Percentiles rank a stretch among this genome's conserved stretches.
Evolutionary conservation across 2,113 vertebrate species (phyloP).

Genomic region (Suncus etruscus): DNA sequence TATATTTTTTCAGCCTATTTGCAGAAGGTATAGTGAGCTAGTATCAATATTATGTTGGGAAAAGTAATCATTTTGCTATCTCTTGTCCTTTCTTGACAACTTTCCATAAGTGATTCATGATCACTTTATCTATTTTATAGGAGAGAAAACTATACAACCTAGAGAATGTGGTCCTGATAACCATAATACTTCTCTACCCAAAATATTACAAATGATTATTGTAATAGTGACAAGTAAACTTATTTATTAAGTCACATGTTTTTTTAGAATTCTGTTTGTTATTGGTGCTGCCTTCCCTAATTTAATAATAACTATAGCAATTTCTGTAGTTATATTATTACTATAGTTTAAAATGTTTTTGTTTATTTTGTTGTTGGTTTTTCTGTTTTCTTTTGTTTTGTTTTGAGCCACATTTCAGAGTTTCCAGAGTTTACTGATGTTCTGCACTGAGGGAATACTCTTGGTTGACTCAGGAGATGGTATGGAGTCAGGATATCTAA

Average conservation of each 20-base stretch:
- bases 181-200: neutral
- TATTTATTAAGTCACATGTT: constrained; percentile 1
- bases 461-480: no score
- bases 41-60: neutral
- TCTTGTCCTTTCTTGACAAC: neutral
- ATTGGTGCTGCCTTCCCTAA: neutral
- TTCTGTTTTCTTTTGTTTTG: no score
- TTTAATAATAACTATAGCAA: neutral
- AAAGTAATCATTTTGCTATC: neutral
- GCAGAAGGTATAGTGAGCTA: neutral
- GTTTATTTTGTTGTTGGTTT: neutral
- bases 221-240: constrained; percentile 10
- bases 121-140: neutral
- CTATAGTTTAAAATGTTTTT: neutral
- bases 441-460: no score
- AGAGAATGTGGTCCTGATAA: neutral
- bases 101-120: neutral
- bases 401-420: no score
- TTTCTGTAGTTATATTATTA: neutral
- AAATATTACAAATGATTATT: neutral
- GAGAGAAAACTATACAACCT: neutral
- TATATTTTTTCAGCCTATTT: neutral
- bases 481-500: no score
- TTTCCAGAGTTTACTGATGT: no score
- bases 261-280: neutral